Evolutionary conservation across 2,113 vertebrate species (phyloP).

Genomic region (Tragelaphus imberbis): DNA sequence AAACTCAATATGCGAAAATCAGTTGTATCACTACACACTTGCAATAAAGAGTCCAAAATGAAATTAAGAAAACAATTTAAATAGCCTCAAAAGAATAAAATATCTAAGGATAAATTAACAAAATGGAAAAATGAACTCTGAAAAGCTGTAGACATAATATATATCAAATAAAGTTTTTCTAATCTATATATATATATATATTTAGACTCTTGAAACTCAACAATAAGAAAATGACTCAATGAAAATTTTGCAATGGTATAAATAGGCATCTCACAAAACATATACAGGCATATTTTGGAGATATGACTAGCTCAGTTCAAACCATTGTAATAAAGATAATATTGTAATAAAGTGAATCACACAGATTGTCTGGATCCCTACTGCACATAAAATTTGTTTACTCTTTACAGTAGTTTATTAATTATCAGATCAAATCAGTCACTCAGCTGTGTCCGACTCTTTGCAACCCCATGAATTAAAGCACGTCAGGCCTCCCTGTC

Average conservation of each 20-base stretch:
- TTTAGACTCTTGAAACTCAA: not conserved
- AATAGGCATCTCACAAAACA: not conserved
- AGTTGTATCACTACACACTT: not conserved
- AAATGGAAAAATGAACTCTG: not conserved
- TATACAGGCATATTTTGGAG: not conserved
- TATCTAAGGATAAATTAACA: not conserved
- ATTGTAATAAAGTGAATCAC: not conserved
- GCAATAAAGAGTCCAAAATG: not conserved
- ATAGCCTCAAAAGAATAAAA: not conserved
- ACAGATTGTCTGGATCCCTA: not conserved
- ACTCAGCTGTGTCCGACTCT: too few species aligned
- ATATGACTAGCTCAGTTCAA: not conserved
- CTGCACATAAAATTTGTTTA: not conserved
- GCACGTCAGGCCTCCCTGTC: too few species aligned
- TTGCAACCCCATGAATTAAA: too few species aligned
- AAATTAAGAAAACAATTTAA: not conserved
- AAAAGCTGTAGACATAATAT: not conserved
- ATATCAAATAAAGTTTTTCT: not conserved
- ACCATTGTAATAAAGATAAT: not conserved
- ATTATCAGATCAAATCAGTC: not conserved
- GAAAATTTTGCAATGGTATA: not conserved
- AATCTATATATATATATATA: not conserved
- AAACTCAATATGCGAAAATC: not conserved
- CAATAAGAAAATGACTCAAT: not conserved
- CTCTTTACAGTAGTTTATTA: not conserved